A percentile compares a stretch with the other conserved stretches of the same genome.
These are phyloP conservation scores for Paramormyrops kingsleyae DNA, from an alignment of 2,113 vertebrate species.

Conservation along the genomic window DNA sequence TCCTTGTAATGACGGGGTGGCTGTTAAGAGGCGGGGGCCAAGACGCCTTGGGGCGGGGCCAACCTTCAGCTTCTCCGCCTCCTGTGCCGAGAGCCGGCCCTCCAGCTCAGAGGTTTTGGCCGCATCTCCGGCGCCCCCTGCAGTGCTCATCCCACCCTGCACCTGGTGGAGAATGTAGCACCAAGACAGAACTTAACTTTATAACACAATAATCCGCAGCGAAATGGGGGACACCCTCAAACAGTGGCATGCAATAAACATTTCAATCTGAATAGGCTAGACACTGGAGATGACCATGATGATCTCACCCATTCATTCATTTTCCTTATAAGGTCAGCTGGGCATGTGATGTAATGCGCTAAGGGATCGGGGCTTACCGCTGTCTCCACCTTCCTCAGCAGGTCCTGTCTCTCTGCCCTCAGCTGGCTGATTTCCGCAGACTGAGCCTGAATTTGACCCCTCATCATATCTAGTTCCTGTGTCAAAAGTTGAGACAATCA, in stretches of 20 bases:
- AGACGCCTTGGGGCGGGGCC: neutral
- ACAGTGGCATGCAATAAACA: neutral
- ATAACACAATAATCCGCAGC: neutral
- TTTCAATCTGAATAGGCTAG: neutral
- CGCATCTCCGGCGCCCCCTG: slow-evolving; percentile 25
- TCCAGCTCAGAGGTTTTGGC: slow-evolving; percentile 58
- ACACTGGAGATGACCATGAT: neutral
- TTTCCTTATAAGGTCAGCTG: neutral
- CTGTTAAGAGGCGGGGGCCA: neutral
- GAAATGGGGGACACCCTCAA: neutral
- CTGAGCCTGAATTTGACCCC: slow-evolving; percentile 68
- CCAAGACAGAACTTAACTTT: neutral
- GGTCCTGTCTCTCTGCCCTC: slow-evolving; percentile 72
- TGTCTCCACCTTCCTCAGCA: slow-evolving; percentile 58
- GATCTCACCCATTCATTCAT: neutral
- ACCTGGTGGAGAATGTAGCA: slow-evolving; percentile 46
- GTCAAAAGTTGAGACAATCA: neutral
- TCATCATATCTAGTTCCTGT: slow-evolving; percentile 76
- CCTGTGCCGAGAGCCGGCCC: slow-evolving; percentile 62
- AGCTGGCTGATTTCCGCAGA: slow-evolving; percentile 70
- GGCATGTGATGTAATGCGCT: neutral
- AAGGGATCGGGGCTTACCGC: slow-evolving; percentile 39
- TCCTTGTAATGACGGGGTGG: neutral
- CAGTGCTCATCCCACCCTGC: neutral
- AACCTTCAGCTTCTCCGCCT: slow-evolving; percentile 77